phyloP scores from a whole-genome alignment of 2,113 vertebrate species.

The Hippocampus comes region DNA sequence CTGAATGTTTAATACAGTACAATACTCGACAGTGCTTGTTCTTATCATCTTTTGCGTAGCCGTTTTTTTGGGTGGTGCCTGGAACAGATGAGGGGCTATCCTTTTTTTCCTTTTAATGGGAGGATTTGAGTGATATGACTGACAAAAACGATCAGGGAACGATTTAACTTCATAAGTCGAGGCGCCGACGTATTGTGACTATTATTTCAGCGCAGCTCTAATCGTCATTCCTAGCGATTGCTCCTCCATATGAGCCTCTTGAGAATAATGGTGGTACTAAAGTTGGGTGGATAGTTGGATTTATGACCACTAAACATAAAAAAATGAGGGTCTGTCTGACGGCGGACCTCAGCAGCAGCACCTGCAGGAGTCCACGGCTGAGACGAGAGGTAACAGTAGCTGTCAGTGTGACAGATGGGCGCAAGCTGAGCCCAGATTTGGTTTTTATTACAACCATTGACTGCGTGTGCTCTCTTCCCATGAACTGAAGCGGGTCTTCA shows the following conservation, averaged over 20 bases:
- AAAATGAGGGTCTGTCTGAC: not conserved
- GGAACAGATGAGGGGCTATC: no score
- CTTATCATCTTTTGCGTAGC: no score
- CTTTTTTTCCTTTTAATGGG: no score
- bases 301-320: not conserved
- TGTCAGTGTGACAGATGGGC: slow-evolving; percentile 6
- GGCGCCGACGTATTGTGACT: not conserved
- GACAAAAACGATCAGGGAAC: not conserved
- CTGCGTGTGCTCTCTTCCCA: not conserved
- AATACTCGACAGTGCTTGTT: no score
- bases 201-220: not conserved
- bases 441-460: not conserved
- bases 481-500: not conserved
- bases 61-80: no score
- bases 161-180: not conserved
- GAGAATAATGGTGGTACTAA: not conserved
- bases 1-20: no score
- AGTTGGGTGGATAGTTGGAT: not conserved
- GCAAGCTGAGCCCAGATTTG: not conserved
- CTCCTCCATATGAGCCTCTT: not conserved
- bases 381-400: slow-evolving; percentile 4
- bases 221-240: slow-evolving; percentile 12
- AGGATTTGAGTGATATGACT: not conserved
- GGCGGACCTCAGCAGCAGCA: not conserved
- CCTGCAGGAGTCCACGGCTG: slow-evolving; percentile 5